These are phyloP conservation scores for Euphonia xanthogaster DNA, from an alignment of 2,797 vertebrate species.

Conservation along the genomic window DNA sequence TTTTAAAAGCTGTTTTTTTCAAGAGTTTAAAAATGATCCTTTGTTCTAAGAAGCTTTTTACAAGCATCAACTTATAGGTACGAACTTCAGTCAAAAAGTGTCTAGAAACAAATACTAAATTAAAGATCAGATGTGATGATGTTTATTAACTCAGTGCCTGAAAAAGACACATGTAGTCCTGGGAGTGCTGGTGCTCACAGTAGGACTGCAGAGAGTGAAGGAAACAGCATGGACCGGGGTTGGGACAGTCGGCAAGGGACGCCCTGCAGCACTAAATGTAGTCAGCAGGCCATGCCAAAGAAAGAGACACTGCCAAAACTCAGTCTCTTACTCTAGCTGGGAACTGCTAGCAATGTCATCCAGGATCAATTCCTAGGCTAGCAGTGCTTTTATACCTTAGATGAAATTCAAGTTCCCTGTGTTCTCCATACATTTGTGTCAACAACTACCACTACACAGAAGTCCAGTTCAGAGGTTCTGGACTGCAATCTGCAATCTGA, in stretches of 20 bases:
- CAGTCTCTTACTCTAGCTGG: neutral
- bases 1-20: neutral
- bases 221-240: rapidly evolving
- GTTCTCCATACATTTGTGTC: neutral
- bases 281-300: neutral
- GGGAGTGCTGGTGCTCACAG: neutral
- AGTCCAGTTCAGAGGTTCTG: neutral
- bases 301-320: neutral
- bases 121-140: neutral
- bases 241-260: neutral
- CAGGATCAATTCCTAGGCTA: neutral
- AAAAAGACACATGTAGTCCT: neutral
- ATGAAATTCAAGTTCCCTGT: neutral
- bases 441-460: neutral
- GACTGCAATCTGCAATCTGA: neutral
- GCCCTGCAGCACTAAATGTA: neutral
- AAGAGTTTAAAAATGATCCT: neutral
- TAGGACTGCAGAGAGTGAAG: neutral
- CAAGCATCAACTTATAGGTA: neutral
- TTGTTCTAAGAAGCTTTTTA: neutral
- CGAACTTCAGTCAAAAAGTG: neutral
- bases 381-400: neutral
- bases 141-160: neutral
- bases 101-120: neutral
- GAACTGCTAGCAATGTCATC: neutral